These are phyloP conservation scores for Neogale vison DNA, from an alignment of 2,113 vertebrate species.

Conservation along the genomic window DNA sequence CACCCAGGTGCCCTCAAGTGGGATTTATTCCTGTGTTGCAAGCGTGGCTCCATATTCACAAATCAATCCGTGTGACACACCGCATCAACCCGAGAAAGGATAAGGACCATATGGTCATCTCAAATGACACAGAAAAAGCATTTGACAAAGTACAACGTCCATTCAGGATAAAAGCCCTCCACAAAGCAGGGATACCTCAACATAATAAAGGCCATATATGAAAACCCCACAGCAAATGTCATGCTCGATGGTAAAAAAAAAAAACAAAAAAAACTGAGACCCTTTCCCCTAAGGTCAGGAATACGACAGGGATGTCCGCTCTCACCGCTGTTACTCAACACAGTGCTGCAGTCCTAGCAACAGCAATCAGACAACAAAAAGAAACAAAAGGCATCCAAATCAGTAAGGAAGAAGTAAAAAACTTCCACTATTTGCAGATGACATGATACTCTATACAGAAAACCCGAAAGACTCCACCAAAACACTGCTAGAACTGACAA, in stretches of 20 bases:
- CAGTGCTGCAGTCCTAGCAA: neutral
- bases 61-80: neutral
- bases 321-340: neutral
- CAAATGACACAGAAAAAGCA: neutral
- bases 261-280: neutral
- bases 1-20: neutral
- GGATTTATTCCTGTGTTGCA: neutral
- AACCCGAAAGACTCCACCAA: neutral
- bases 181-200: neutral
- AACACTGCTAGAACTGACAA: neutral
- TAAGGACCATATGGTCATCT: neutral
- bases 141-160: neutral
- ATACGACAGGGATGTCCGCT: neutral
- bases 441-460: neutral
- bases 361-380: neutral
- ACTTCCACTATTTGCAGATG: neutral
- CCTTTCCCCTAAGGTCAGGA: neutral
- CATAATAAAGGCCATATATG: neutral
- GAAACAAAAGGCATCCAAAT: neutral
- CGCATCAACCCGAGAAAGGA: neutral
- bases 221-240: neutral
- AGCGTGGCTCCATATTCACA: neutral
- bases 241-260: neutral
- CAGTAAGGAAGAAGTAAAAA: neutral
- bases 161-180: neutral